phyloP scores from a whole-genome alignment of 1,140 invertebrate genomes.

The Drosophila kepulauana region DNA sequence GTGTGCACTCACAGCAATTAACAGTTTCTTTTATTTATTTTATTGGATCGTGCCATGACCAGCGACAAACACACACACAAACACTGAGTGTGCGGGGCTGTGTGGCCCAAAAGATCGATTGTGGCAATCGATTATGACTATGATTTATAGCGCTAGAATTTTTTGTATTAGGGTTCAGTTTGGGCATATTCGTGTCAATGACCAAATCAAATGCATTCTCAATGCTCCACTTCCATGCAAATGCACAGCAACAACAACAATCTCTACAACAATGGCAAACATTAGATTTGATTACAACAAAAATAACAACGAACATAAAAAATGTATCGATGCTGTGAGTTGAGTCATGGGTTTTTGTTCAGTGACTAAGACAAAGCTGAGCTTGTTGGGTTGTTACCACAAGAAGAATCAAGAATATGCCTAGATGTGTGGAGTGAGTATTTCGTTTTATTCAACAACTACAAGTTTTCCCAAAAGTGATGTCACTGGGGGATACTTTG shows the following conservation, averaged over 20 bases:
- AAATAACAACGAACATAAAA: slow-evolving; percentile 22
- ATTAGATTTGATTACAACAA: slow-evolving; percentile 63
- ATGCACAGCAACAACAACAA: slow-evolving; percentile 44
- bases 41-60: slow-evolving; percentile 62
- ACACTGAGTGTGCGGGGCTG: slow-evolving; percentile 9
- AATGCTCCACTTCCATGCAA: slow-evolving; percentile 53
- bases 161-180: slow-evolving; percentile 56
- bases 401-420: slow-evolving; percentile 1
- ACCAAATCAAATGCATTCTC: slow-evolving; percentile 63
- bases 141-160: slow-evolving; percentile 74
- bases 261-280: slow-evolving; percentile 54
- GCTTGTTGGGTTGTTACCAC: slow-evolving; percentile 20
- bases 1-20: slow-evolving; percentile 58
- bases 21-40: slow-evolving; percentile 44
- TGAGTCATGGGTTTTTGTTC: slow-evolving; percentile 37
- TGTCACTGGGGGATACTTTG: slow-evolving; percentile 7
- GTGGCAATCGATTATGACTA: slow-evolving; percentile 69
- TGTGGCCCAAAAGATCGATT: slow-evolving; percentile 64
- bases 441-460: background rate
- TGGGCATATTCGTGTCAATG: slow-evolving; percentile 69
- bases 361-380: slow-evolving; percentile 39
- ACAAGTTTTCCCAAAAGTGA: slow-evolving; percentile 7
- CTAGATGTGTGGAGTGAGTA: background rate
- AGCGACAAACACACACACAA: slow-evolving; percentile 1
- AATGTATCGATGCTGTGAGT: background rate